Evolutionary conservation across 2,797 vertebrate species (phyloP).

Genomic region (Cuniculus paca): DNA sequence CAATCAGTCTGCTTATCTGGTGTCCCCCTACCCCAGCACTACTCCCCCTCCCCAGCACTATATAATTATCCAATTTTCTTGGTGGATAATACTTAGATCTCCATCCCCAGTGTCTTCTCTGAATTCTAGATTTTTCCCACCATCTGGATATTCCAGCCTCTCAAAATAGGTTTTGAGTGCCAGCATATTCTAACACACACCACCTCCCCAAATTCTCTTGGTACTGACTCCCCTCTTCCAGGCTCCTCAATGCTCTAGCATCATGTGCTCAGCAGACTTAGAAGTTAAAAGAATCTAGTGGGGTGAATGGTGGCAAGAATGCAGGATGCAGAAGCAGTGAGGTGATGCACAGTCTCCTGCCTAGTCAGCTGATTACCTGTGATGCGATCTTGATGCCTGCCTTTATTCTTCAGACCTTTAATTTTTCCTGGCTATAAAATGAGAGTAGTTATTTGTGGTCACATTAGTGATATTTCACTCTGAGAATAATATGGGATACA

Average conservation of each 20-base stretch:
- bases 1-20: neutral
- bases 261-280: neutral
- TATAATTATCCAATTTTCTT: neutral
- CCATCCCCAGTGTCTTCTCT: neutral
- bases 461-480: neutral
- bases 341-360: accelerated
- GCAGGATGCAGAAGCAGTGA: accelerated
- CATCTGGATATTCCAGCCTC: neutral
- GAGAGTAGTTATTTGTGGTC: neutral
- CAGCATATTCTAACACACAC: no score
- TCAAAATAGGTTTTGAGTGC: neutral
- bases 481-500: neutral
- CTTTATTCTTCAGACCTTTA: neutral
- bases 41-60: neutral
- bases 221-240: neutral
- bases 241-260: neutral
- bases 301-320: no score
- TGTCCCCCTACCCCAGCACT: neutral
- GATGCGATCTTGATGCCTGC: neutral
- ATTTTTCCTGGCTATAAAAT: neutral
- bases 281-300: neutral
- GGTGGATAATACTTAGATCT: neutral
- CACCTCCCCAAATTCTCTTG: neutral
- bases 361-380: neutral
- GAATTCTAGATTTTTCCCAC: neutral